Conservation (phyloP, 2,113 vertebrate species). For the Urocynchramus pylzowi region DNA sequence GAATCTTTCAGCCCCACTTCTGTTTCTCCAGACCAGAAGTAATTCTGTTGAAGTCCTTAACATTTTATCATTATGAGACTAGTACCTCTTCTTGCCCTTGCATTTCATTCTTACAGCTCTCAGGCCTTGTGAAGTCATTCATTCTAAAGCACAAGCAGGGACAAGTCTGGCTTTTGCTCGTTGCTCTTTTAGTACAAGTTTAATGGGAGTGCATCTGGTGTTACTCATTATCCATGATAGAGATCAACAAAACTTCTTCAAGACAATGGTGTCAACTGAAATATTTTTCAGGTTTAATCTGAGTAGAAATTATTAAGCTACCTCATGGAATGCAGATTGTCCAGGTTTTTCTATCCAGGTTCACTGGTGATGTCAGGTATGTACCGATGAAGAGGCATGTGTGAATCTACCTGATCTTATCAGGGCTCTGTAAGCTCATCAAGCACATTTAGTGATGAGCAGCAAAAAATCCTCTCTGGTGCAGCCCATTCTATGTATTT, state of each 20-base stretch:
- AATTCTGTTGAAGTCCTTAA: not conserved
- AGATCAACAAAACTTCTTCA: not conserved
- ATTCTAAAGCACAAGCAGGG: not conserved
- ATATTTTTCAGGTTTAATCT: not conserved
- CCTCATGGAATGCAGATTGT: not conserved
- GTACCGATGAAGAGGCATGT: not conserved
- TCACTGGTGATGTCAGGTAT: not conserved
- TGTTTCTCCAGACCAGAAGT: not conserved
- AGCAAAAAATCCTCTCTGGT: not conserved
- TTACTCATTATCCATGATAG: not conserved
- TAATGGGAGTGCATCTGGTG: not conserved
- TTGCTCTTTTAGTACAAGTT: not conserved
- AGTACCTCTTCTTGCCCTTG: not conserved
- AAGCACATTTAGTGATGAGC: accelerated
- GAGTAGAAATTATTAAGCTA: not conserved
- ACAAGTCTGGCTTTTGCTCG: not conserved
- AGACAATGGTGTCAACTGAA: not conserved
- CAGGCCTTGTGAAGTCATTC: not conserved
- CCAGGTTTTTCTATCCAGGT: not conserved
- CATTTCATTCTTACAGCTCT: not conserved
- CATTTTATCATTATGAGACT: not conserved
- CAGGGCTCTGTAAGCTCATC: not conserved
- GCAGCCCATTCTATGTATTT: not conserved
- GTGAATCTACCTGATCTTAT: not conserved
- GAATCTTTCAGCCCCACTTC: not conserved